Base-by-base conservation (phyloP, 2,888 invertebrate species). In the Alitta virens region DNA sequence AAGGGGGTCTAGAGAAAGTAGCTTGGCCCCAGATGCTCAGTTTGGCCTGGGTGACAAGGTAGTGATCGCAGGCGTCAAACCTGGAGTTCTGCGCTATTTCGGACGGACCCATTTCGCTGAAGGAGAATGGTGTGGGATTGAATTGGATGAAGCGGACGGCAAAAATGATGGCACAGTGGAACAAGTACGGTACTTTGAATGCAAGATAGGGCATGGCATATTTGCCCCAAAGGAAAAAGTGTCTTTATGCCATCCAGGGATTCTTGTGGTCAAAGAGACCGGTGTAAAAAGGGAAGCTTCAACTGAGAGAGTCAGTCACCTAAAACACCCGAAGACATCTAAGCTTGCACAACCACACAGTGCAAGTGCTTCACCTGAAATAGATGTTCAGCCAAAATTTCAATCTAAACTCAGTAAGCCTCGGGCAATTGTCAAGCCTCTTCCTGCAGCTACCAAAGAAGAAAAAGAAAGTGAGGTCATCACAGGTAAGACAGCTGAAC, bases 91-190 rank as follows among this genome's bases (percentile, higher is more conserved):
- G 40, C 82, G 85, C 9, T 81, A 76, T 78, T 83, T 86, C 65
- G 89, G 89, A 2, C 78, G 81, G 40, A 85, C 86, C 7, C 83
- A 86, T 53, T 83, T 86, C 51, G 86, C 86, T 42, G 80, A 82
- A 14, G 86, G 86, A 2, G 65, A 84, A 23, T 89, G 87, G 87
- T 88, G 88, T 78, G 89, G 89, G 9, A 83, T 89, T 52, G 88
- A 88, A 77, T 79, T 88, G 59, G 82, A 84, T 60, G 83, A 83
- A 51, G 80, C 85, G 3, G 83, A 84, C 63, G 88, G 88, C 23
- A 86, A 86, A 72, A 86, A 88, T 80, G 87, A 89, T 81, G 89
- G 89, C 50, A 78, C 83, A 49, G 85, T 88, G 14, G 82, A 85
- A 64, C 88, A 87, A 14, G 83, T 86, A 50, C 83, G 86, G 18